These are phyloP conservation scores for Mus spicilegus DNA, from an alignment of 2,113 vertebrate genomes.

Conservation along the genomic window DNA sequence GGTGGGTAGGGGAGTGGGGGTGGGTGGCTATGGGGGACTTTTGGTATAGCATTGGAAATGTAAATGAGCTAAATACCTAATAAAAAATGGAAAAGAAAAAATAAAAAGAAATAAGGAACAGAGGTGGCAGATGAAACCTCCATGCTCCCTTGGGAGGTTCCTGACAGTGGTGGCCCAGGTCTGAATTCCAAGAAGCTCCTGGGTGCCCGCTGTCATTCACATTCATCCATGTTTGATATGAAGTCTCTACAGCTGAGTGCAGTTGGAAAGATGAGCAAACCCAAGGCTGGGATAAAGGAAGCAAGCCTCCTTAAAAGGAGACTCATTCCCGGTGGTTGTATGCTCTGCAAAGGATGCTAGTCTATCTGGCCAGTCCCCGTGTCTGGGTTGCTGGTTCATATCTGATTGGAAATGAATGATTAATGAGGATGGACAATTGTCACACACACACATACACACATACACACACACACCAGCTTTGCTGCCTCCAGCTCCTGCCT, in stretches of 20 bases:
- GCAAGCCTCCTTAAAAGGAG: neutral
- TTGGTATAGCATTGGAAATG: too few relatives aligned
- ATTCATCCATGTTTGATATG: neutral
- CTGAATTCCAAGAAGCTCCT: neutral
- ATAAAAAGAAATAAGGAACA: constrained; percentile 7
- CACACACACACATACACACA: too few relatives aligned
- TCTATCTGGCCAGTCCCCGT: neutral
- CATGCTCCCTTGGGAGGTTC: neutral
- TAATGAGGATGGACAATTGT: neutral
- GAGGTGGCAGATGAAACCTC: neutral
- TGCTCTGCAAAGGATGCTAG: neutral
- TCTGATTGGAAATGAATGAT: constrained; percentile 20
- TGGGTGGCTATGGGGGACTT: too few relatives aligned
- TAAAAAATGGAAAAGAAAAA: too few relatives aligned
- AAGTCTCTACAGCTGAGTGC: neutral
- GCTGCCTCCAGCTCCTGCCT: constrained; percentile 35
- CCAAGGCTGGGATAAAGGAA: neutral
- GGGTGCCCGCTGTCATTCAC: fast-evolving
- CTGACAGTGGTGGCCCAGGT: too few relatives aligned
- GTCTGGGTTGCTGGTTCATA: constrained; percentile 52
- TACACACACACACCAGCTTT: neutral
- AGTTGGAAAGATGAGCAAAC: neutral
- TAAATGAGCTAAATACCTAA: too few relatives aligned
- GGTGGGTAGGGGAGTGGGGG: too few relatives aligned
- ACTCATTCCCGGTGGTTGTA: neutral